Conservation (phyloP, 2,888 invertebrate genomes). For the Campoplex capitator region DNA sequence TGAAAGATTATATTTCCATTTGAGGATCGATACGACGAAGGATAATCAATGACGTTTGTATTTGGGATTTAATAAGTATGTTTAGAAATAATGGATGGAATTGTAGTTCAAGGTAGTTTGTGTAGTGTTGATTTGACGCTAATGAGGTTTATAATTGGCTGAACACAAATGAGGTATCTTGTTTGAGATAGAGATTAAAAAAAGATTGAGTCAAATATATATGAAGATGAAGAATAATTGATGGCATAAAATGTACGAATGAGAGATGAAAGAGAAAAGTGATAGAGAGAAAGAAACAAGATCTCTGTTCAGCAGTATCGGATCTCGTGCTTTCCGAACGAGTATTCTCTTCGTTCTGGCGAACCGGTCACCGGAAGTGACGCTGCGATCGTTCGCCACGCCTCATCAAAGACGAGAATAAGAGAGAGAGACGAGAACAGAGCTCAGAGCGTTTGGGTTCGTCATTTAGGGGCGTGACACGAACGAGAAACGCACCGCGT, state of each 20-base stretch:
- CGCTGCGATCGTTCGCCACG: constrained; percentile 80
- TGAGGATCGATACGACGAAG: not conserved
- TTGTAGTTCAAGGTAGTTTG: not conserved
- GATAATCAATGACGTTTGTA: not conserved
- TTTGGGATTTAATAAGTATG: not conserved
- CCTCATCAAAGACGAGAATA: constrained; percentile 77
- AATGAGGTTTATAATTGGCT: constrained; percentile 43
- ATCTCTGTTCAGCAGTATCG: constrained; percentile 38
- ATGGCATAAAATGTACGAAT: constrained; percentile 22
- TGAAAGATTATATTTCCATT: constrained; percentile 1
- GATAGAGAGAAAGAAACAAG: constrained; percentile 34
- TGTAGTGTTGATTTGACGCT: constrained; percentile 31
- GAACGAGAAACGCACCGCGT: constrained; percentile 61
- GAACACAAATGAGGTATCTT: constrained; percentile 40
- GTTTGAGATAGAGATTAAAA: constrained; percentile 36
- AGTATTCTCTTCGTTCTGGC: constrained; percentile 54
- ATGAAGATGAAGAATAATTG: constrained; percentile 51
- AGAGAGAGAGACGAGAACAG: constrained; percentile 44
- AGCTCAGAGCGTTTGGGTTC: constrained; percentile 69
- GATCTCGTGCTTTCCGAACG: constrained; percentile 48
- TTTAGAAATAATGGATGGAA: constrained; percentile 2
- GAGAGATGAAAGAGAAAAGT: constrained; percentile 22
- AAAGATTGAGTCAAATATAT: constrained; percentile 28
- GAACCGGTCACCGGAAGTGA: constrained; percentile 79
- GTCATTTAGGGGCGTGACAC: constrained; percentile 73